Percentiles rank a stretch among this genome's conserved stretches.
These are phyloP conservation scores for Pteromalus puparum DNA, from an alignment of 1,140 invertebrate species.

Conservation along the genomic window DNA sequence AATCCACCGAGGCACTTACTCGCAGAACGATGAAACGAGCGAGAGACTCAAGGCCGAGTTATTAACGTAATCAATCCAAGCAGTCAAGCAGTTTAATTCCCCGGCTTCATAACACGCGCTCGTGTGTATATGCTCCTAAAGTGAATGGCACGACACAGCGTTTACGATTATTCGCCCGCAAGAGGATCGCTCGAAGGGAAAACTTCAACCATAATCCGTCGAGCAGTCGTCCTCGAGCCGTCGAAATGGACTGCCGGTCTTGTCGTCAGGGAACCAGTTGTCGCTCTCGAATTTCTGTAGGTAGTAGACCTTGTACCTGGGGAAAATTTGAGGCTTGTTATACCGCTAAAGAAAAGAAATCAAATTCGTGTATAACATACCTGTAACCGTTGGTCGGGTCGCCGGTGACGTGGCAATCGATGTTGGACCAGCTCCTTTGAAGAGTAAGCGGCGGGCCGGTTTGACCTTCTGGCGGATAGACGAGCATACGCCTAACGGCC, in stretches of 20 bases:
- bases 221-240: conserved; percentile 34
- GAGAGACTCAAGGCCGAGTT: background rate
- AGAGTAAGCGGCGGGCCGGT: conserved; percentile 61
- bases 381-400: conserved; percentile 56
- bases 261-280: conserved; percentile 52
- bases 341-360: background rate
- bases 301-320: conserved; percentile 62
- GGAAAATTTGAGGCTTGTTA: background rate
- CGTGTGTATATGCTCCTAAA: background rate
- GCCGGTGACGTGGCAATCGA: conserved; percentile 60
- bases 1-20: background rate
- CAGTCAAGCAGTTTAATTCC: background rate
- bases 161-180: background rate
- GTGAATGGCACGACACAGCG: background rate
- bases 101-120: too few relatives aligned
- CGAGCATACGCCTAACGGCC: conserved; percentile 58
- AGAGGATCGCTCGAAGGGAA: too few relatives aligned
- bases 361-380: conserved; percentile 35
- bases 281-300: conserved; percentile 63
- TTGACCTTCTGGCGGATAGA: conserved; percentile 62
- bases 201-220: conserved; percentile 54
- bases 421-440: conserved; percentile 63
- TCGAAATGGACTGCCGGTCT: conserved; percentile 61
- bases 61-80: background rate
- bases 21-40: too few relatives aligned